Conservation (phyloP, 2,888 invertebrate species). For the Malacosoma neustria region DNA sequence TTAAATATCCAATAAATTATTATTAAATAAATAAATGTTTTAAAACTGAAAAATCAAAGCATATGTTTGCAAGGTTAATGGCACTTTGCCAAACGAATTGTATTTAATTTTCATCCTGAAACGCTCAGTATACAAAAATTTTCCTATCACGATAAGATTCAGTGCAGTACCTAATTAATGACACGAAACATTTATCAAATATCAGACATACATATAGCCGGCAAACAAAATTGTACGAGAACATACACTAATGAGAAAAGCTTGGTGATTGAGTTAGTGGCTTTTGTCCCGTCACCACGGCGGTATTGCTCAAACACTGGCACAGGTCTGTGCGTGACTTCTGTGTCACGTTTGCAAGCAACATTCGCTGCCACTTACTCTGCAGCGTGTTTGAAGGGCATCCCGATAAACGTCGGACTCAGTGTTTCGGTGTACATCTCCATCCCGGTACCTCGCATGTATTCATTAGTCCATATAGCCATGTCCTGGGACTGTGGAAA, state of each 20-base stretch:
- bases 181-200: conserved; percentile 32
- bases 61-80: too few species aligned
- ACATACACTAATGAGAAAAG: conserved; percentile 46
- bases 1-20: too few species aligned
- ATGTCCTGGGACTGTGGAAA: conserved; percentile 92
- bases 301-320: conserved; percentile 41
- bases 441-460: conserved; percentile 99
- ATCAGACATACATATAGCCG: conserved; percentile 40
- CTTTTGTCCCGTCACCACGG: conserved; percentile 37
- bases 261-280: conserved; percentile 53
- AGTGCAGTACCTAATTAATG: conserved; percentile 46
- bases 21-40: too few species aligned
- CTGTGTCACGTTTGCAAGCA: conserved; percentile 46
- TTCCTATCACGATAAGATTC: conserved; percentile 22
- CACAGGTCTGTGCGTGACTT: conserved; percentile 36
- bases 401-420: conserved; percentile 97
- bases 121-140: neutral
- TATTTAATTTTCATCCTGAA: neutral
- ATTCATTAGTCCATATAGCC: conserved; percentile 99
- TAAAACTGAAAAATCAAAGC: too few species aligned
- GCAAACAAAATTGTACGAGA: conserved; percentile 39
- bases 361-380: conserved; percentile 89
- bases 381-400: conserved; percentile 98
- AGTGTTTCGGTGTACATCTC: conserved; percentile 99
- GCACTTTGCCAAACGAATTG: too few species aligned